Percentiles rank a stretch among this genome's conserved stretches.
These are phyloP conservation scores for Sorex maritimensis DNA, from an alignment of 2,797 vertebrate genomes.

Conservation along the genomic window DNA sequence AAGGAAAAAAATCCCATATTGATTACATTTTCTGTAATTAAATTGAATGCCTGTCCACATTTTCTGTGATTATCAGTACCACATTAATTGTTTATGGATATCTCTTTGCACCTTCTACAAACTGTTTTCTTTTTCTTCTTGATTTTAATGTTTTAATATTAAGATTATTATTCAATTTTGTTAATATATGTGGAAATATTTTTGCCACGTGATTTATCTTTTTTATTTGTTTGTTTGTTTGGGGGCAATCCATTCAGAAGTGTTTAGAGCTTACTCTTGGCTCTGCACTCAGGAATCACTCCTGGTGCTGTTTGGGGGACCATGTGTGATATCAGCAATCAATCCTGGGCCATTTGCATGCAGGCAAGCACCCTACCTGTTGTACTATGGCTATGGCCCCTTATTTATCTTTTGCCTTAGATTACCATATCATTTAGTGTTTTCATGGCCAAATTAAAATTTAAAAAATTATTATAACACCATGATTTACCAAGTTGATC, in stretches of 20 bases:
- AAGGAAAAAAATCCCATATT: neutral
- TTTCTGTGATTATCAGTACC: neutral
- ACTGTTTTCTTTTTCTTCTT: neutral
- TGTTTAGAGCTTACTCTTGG: too few species aligned
- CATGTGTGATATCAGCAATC: too few species aligned
- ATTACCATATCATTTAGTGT: neutral
- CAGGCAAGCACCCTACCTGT: too few species aligned
- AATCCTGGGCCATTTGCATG: too few species aligned
- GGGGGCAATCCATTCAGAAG: too few species aligned
- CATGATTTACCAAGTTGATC: too few species aligned
- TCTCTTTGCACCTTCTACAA: neutral
- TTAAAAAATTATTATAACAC: too few species aligned
- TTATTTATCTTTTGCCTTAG: neutral
- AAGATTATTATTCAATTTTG: neutral
- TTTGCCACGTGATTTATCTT: neutral
- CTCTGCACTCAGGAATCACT: too few species aligned
- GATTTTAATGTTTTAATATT: neutral
- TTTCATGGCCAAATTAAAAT: neutral
- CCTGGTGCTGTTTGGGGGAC: too few species aligned
- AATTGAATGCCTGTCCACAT: neutral
- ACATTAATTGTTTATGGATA: neutral
- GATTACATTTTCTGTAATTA: neutral
- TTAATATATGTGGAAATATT: slow-evolving; percentile 32
- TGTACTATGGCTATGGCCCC: too few species aligned
- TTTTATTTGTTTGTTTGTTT: too few species aligned